Evolutionary conservation across 2,888 invertebrate genomes (phyloP), one percentile per base, ranked within the genome.

Genomic region (Scaptomyza parva): DNA sequence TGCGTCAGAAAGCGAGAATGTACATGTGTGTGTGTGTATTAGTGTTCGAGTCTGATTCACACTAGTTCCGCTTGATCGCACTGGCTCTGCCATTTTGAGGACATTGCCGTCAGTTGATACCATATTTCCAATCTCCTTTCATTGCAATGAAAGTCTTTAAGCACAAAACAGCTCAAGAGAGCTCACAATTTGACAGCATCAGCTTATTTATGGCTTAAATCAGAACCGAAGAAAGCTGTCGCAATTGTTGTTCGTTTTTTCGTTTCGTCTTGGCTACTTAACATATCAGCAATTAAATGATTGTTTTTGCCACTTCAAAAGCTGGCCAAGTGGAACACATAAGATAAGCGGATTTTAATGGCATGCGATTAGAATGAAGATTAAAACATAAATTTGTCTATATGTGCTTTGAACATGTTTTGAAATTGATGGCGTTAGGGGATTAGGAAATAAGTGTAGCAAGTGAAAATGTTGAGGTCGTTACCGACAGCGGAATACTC

Each of bases 61-160:
- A 53, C 66, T 53, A 50, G 55, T 78, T 78, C 76, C 78, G 76
- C 70, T 54, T 63, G 76, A 81, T 66, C 59, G 76, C 84, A 68
- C 43, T 28, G 8, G 11, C 50, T 39, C 50, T 39, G 43, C 45
- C 35, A 24, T 39, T 47, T 57, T 51, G 44, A 22, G 45, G 61
- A 66, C 61, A 59, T 45, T 54, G 48, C 37, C 59, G 43, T 39
- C 9, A 28, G 12, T 26, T 43, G 53, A 48, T 58, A 44, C 48
- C 60, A 40, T 40, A 44, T 30, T 26, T 18, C 18, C 40, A 61
- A 47, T 37, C 43, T 43, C 44, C 40, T 24, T 45, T 18, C 40
- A 40, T 51, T 51, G n/a, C 20, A n/a, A 7, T 14, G 14, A 14
- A 11, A 26, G 18, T 18, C 8, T 8, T 7, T 4, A 28, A 28